A percentile compares a stretch with the other conserved stretches of the same genome.
Conservation (phyloP, 2,888 invertebrate genomes). For the Andrena bucephala region DNA sequence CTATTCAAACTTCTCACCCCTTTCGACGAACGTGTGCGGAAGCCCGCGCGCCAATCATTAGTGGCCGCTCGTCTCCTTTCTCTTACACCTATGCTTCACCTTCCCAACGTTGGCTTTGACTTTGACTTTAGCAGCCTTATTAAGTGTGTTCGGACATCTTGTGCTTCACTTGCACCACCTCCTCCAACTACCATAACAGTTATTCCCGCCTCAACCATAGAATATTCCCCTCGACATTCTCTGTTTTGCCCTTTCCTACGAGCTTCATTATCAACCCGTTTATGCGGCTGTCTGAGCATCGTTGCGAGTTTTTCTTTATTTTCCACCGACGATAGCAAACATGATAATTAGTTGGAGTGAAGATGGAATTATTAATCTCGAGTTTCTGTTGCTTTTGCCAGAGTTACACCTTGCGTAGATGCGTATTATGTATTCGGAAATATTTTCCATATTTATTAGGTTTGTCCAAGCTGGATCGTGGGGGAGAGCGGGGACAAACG, state of each 20-base stretch:
- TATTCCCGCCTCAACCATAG: neutral
- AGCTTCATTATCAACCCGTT: neutral
- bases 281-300: neutral
- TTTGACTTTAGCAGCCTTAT: constrained; percentile 42
- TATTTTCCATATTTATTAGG: neutral
- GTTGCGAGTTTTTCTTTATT: neutral
- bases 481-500: too few species aligned
- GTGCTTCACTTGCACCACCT: neutral
- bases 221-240: neutral
- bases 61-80: constrained; percentile 27
- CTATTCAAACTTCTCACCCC: constrained; percentile 68
- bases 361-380: too few species aligned
- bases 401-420: too few species aligned
- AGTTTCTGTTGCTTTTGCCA: too few species aligned
- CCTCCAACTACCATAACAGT: neutral
- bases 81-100: constrained; percentile 19
- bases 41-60: constrained; percentile 49
- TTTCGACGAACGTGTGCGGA: constrained; percentile 29
- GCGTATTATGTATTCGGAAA: too few species aligned
- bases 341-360: too few species aligned
- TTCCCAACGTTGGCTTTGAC: constrained; percentile 9
- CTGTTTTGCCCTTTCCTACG: neutral
- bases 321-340: neutral
- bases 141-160: constrained; percentile 39
- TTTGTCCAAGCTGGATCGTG: too few species aligned